phyloP scores from a whole-genome alignment of 2,888 invertebrate genomes.

The Tetragonula carbonaria region DNA sequence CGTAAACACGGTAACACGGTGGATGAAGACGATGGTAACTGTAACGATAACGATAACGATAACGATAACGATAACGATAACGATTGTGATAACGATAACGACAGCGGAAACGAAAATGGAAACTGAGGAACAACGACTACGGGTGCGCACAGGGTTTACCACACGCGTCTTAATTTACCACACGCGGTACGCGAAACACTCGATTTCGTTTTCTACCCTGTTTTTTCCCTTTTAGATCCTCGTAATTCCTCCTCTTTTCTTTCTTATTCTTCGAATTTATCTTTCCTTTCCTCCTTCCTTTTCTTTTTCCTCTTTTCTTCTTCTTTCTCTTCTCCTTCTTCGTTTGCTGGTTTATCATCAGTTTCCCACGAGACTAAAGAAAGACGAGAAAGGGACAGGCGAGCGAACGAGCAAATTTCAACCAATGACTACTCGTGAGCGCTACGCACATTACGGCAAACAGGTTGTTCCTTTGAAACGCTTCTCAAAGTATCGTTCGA shows the following conservation, averaged over 20 bases:
- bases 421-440: neutral
- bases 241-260: neutral
- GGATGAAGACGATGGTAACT: neutral
- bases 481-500: neutral
- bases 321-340: neutral
- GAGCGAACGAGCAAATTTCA: neutral
- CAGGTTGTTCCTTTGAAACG: neutral
- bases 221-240: neutral
- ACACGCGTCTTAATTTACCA: too few relatives aligned
- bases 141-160: neutral
- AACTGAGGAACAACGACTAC: neutral
- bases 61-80: neutral
- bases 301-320: neutral
- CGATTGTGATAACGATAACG: neutral
- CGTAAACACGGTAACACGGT: neutral
- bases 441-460: neutral
- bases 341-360: neutral
- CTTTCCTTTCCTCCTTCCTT: neutral
- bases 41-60: neutral
- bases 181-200: neutral
- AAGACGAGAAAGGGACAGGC: neutral
- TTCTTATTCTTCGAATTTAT: neutral
- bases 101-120: neutral
- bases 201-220: conserved; percentile 2
- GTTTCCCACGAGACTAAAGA: neutral